Conservation (phyloP, 2,797 vertebrate species). For the Epinephelus awoara region DNA sequence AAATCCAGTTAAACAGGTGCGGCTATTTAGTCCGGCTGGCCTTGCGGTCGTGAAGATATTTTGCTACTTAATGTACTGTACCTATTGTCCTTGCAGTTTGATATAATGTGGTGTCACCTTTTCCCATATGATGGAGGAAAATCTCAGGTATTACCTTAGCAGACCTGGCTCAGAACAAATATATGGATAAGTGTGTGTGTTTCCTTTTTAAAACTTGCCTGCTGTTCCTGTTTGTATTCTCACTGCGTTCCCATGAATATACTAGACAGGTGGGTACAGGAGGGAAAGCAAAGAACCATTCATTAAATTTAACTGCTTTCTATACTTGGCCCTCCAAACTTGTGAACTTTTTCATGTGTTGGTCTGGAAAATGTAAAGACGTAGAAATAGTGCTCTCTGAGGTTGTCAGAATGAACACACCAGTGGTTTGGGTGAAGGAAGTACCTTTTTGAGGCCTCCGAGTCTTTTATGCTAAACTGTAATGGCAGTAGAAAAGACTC, state of each 20-base stretch:
- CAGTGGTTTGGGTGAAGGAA: no score
- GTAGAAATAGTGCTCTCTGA: background rate
- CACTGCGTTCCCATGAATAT: background rate
- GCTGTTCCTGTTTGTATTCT: background rate
- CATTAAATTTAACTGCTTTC: slow-evolving; percentile 46
- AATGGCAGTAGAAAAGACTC: no score
- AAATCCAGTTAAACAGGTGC: background rate
- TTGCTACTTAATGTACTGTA: slow-evolving; percentile 24
- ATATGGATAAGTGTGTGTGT: no score
- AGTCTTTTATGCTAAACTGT: no score
- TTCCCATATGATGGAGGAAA: background rate
- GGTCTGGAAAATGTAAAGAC: background rate
- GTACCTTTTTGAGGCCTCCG: no score
- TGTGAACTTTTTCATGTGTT: slow-evolving; percentile 4
- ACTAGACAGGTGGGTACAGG: slow-evolving; percentile 11
- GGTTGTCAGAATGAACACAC: background rate
- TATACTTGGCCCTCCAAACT: background rate
- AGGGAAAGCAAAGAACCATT: slow-evolving; percentile 4
- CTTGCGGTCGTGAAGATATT: slow-evolving; percentile 12
- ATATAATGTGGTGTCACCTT: slow-evolving; percentile 6
- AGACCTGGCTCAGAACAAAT: background rate
- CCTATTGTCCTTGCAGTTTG: slow-evolving; percentile 27
- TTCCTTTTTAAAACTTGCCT: background rate
- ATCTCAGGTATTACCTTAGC: background rate
- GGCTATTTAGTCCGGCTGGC: slow-evolving; percentile 11